phyloP scores from a whole-genome alignment of 2,888 invertebrate genomes.

The Drosophila robusta region DNA sequence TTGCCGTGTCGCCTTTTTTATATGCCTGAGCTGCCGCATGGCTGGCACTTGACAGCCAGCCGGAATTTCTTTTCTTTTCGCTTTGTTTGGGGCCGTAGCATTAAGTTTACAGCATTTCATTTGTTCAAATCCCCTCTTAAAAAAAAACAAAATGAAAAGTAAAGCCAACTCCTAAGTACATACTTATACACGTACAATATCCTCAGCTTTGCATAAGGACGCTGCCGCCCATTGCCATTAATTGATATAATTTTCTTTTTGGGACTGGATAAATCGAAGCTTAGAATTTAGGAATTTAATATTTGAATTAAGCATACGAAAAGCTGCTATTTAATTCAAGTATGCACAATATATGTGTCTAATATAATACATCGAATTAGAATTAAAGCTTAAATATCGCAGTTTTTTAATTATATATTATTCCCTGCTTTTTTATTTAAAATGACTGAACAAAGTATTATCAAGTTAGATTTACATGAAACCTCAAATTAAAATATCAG shows the following conservation, averaged over 20 bases:
- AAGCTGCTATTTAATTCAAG: no score
- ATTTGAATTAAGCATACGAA: no score
- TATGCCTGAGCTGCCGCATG: slow-evolving; percentile 49
- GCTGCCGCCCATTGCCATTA: slow-evolving; percentile 23
- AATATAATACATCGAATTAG: no score
- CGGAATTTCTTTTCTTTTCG: slow-evolving; percentile 51
- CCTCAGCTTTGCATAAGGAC: slow-evolving; percentile 21
- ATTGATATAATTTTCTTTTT: slow-evolving; percentile 29
- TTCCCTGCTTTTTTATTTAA: no score
- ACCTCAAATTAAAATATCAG: background rate
- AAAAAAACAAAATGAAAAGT: slow-evolving; percentile 8
- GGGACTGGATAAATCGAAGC: background rate
- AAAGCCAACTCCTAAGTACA: slow-evolving; percentile 38
- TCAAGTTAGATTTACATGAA: no score
- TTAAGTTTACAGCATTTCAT: slow-evolving; percentile 63
- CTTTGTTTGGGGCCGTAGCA: slow-evolving; percentile 44
- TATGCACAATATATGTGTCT: no score
- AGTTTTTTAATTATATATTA: no score
- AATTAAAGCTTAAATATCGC: no score
- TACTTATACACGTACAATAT: slow-evolving; percentile 46
- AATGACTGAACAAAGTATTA: no score
- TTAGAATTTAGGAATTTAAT: no score
- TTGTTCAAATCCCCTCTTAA: slow-evolving; percentile 34
- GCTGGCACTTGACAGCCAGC: slow-evolving; percentile 73
- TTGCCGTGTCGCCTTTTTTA: slow-evolving; percentile 65